Percentiles rank a stretch among this genome's conserved stretches.
These are phyloP conservation scores for Aphidius gifuensis DNA, from an alignment of 1,140 invertebrate species.

Conservation along the genomic window DNA sequence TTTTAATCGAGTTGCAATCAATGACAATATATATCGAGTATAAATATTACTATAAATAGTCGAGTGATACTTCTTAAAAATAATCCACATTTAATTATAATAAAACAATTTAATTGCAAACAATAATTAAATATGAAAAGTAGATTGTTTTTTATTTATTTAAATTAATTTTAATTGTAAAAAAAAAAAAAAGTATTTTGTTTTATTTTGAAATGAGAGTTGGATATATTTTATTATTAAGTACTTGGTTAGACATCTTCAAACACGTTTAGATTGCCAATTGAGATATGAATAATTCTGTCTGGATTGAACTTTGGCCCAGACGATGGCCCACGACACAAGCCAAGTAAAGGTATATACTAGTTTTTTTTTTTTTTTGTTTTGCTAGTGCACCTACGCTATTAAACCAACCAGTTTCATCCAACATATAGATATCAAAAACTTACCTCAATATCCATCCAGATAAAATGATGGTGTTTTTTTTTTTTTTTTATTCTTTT, in stretches of 20 bases:
- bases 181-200: background rate
- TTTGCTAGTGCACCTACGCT: slow-evolving; percentile 15
- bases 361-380: slow-evolving; percentile 11
- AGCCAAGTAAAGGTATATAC: slow-evolving; percentile 13
- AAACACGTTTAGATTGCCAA: background rate
- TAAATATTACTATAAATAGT: background rate
- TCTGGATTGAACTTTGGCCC: slow-evolving; percentile 14
- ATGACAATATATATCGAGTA: slow-evolving; percentile 11
- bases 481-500: background rate
- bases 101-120: background rate
- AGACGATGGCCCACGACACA: background rate
- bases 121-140: slow-evolving; percentile 18
- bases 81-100: background rate
- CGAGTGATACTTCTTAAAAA: too few relatives aligned
- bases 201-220: background rate
- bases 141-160: background rate
- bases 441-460: background rate
- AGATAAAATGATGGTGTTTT: background rate
- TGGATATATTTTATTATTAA: background rate
- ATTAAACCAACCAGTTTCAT: slow-evolving; percentile 17
- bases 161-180: too few relatives aligned
- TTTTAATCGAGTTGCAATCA: slow-evolving; percentile 33
- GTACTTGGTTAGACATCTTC: background rate
- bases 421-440: background rate
- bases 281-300: slow-evolving; percentile 14